Evolutionary conservation across 2,113 vertebrate species (phyloP).

Genomic region (Desmodus rotundus): DNA sequence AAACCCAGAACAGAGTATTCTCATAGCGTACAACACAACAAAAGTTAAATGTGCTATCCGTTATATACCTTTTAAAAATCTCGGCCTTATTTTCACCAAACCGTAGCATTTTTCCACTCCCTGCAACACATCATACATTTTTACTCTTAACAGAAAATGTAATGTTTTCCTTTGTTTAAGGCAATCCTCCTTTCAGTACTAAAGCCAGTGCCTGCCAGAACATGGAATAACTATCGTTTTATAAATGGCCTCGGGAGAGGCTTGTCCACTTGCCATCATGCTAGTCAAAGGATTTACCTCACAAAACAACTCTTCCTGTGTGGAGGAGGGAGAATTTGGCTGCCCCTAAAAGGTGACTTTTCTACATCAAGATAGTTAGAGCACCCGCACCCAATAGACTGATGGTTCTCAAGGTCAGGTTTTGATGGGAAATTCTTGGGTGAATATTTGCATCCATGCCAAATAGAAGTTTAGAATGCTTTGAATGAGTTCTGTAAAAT

Average conservation of each 20-base stretch:
- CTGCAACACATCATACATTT: neutral
- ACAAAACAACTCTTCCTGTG: neutral
- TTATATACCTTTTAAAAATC: neutral
- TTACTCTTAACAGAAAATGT: neutral
- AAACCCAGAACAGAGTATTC: neutral
- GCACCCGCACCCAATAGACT: neutral
- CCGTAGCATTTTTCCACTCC: neutral
- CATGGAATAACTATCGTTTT: neutral
- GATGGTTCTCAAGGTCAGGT: neutral
- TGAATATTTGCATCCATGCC: neutral
- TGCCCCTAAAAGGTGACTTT: neutral
- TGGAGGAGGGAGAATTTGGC: neutral
- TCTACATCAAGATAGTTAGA: neutral
- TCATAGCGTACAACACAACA: neutral
- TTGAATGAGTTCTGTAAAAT: neutral
- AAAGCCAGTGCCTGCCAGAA: neutral
- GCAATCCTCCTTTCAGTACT: neutral
- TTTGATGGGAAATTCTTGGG: neutral
- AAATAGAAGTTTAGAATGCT: neutral
- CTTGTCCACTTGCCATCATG: neutral
- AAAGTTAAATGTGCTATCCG: neutral
- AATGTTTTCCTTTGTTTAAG: neutral
- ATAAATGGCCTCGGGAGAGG: neutral
- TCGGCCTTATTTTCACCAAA: neutral
- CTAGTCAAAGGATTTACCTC: neutral